phyloP scores from a whole-genome alignment of 2,113 vertebrate species.

The Limanda limanda region DNA sequence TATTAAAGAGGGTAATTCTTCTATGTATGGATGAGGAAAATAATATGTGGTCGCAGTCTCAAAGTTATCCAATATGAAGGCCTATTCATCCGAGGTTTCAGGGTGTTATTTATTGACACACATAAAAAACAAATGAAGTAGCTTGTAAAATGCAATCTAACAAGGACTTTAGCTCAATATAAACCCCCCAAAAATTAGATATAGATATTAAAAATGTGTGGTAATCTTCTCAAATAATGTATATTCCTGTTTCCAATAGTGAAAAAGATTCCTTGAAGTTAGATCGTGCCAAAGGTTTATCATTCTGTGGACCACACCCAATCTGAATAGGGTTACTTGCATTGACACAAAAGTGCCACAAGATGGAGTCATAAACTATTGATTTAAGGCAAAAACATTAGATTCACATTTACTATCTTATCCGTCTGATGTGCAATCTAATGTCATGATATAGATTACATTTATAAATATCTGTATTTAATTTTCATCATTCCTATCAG shows the following conservation, averaged over 20 bases:
- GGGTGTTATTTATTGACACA: too few species aligned
- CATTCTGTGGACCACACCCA: background rate
- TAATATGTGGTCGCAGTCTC: background rate
- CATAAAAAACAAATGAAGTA: too few species aligned
- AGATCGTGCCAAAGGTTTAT: background rate
- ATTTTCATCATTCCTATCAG: background rate
- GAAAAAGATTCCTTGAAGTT: background rate
- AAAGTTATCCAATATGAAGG: background rate
- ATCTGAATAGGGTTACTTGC: background rate
- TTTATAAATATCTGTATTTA: too few species aligned
- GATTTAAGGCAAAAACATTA: background rate
- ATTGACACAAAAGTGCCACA: slow-evolving; percentile 47
- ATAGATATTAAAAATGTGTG: background rate
- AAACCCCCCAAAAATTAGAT: too few species aligned
- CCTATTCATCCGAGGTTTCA: too few species aligned
- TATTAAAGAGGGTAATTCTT: background rate
- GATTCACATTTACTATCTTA: background rate
- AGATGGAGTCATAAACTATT: slow-evolving; percentile 55
- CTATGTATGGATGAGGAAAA: too few species aligned
- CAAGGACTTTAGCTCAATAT: too few species aligned
- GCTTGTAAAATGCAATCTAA: too few species aligned
- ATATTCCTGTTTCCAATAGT: background rate
- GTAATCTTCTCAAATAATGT: background rate
- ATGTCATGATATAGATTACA: background rate
- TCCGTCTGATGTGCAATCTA: background rate